Base-by-base conservation (phyloP, 2,888 invertebrate genomes). In the Dromius quadrimaculatus region DNA sequence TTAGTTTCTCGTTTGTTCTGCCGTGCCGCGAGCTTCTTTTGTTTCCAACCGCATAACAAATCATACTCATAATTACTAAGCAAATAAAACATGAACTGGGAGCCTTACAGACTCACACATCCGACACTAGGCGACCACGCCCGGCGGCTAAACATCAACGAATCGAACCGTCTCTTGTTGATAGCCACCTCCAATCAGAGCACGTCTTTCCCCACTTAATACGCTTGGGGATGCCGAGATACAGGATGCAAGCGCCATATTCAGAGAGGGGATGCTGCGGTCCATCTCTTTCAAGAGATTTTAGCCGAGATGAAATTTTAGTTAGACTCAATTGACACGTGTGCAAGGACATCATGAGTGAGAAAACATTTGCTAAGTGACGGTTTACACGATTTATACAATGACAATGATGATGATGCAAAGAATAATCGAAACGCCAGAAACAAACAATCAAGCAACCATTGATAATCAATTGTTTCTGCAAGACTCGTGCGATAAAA, bases 351-450 rank as follows among this genome's bases (percentile, higher is more conserved):
- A 6, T 22, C 6, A 11, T 15, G 34, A 9, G 36, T 9, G 11
- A 34, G 19, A 32, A 13, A n/a, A 19, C 15, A 47, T 11, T 22
- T n/a, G 34, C 3, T 34, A 11, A n/a, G 34, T 34, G 3, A 34
- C n/a, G 9, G 36, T 36, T 36, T 11, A 2, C 3, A 74, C 11
- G n/a, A 34, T n/a, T 15, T 22, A 5, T 75, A 82, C 79, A 79
- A 83, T 84, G 84, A 84, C 84, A 81, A 84, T 84, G 83, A 79
- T 84, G 80, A 83, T 83, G 83, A 83, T 84, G 83, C 83, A 83
- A 77, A 78, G 83, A 75, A 77, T 82, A 50, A 79, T 81, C 63
- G 79, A 81, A 73, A 77, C 80, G 70, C 50, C 71, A 72, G 76
- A 79, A 63, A 75, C 61, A 8, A 68, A 38, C 19, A 63, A 22